A percentile compares a stretch with the other conserved stretches of the same genome.
These are phyloP conservation scores for Ericerus pela DNA, from an alignment of 1,140 invertebrate species.

Conservation along the genomic window DNA sequence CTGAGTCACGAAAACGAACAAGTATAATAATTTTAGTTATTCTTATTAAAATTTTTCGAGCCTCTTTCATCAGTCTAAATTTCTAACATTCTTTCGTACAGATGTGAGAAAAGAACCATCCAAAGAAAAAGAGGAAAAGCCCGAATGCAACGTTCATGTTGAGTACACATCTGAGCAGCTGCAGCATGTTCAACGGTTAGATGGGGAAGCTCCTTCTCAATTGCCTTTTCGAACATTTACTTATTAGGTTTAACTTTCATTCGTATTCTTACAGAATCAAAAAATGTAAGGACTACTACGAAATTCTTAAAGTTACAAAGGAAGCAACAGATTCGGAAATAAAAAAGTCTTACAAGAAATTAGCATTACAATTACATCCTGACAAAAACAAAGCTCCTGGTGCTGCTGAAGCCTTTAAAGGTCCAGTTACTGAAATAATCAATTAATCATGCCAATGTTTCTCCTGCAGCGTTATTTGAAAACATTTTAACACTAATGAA, in stretches of 20 bases:
- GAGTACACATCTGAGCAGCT: not conserved
- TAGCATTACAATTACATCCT: slow-evolving; percentile 91
- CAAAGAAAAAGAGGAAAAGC: not conserved
- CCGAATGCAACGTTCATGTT: not conserved
- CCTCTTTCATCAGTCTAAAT: not conserved
- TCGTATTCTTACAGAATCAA: slow-evolving; percentile 42
- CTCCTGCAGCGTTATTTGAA: too few species aligned
- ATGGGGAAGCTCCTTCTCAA: not conserved
- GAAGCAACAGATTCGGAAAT: slow-evolving; percentile 85
- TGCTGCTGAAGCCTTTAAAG: slow-evolving; percentile 95
- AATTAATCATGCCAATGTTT: not conserved
- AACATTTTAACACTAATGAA: too few species aligned
- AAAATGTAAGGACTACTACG: slow-evolving; percentile 92
- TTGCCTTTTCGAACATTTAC: not conserved
- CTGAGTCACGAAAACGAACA: not conserved
- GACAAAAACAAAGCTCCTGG: slow-evolving; percentile 98
- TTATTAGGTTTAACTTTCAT: not conserved
- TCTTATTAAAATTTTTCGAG: not conserved
- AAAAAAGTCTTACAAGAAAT: slow-evolving; percentile 92
- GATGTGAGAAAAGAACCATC: not conserved
- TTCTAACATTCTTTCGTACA: not conserved
- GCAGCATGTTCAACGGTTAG: not conserved
- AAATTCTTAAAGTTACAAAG: slow-evolving; percentile 81
- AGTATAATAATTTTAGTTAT: not conserved
- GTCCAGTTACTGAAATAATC: slow-evolving; percentile 28